These are phyloP conservation scores for Heteropelma amictum DNA, from an alignment of 2,888 invertebrate species.

Conservation along the genomic window DNA sequence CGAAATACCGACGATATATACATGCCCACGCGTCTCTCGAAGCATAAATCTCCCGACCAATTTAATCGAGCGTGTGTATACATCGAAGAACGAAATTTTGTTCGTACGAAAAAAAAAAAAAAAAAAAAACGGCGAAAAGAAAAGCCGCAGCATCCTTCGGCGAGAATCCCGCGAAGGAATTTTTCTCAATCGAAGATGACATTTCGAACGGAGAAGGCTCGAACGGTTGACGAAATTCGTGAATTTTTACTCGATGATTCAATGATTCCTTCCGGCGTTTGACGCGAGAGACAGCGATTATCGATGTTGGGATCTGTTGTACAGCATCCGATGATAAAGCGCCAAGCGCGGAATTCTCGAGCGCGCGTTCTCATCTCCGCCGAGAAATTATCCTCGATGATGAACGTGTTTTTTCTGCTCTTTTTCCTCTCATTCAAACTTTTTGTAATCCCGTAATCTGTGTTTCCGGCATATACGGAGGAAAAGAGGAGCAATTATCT, in stretches of 20 bases:
- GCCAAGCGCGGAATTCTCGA: not conserved
- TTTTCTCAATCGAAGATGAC: no score
- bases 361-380: not conserved
- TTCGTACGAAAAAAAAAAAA: not conserved
- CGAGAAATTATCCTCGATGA: conserved; percentile 40
- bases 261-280: no score
- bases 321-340: no score
- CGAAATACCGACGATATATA: no score
- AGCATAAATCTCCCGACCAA: conserved; percentile 72
- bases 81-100: conserved; percentile 43
- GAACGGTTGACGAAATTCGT: no score
- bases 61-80: conserved; percentile 68
- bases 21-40: conserved; percentile 67
- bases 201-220: no score
- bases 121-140: not conserved
- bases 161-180: no score
- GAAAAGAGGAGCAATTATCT: conserved; percentile 45
- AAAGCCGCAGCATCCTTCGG: not conserved
- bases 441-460: conserved; percentile 53
- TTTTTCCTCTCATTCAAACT: not conserved
- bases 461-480: conserved; percentile 44
- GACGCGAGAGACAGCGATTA: not conserved
- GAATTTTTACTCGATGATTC: no score
- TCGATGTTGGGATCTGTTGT: no score
- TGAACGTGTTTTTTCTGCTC: conserved; percentile 2